phyloP scores from a whole-genome alignment of 2,797 vertebrate genomes.

The Pogonophryne albipinna region DNA sequence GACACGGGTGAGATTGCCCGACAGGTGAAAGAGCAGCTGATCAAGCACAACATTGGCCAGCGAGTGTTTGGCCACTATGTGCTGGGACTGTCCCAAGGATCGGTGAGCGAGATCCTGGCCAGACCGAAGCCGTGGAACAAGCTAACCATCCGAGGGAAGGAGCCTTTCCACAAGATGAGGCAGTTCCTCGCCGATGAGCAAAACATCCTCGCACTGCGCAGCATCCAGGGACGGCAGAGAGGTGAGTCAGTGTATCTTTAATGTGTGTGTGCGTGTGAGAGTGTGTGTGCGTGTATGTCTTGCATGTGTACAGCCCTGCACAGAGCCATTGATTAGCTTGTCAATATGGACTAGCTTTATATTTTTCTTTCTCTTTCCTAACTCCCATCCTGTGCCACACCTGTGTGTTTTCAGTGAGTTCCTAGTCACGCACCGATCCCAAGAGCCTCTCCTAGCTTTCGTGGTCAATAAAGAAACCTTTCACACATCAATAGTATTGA shows the following conservation, averaged over 20 bases:
- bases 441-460: slow-evolving; percentile 73
- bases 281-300: slow-evolving; percentile 41
- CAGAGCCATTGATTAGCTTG: slow-evolving; percentile 76
- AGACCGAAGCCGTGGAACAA: slow-evolving; percentile 98
- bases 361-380: slow-evolving; percentile 71
- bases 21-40: slow-evolving; percentile 98
- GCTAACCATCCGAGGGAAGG: slow-evolving; percentile 95
- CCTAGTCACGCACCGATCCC: slow-evolving; percentile 75
- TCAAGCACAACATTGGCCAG: slow-evolving; percentile 99
- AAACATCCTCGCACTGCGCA: slow-evolving; percentile 96
- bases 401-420: slow-evolving; percentile 79
- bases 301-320: slow-evolving; percentile 65
- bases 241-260: slow-evolving; percentile 82
- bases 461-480: slow-evolving; percentile 84
- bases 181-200: slow-evolving; percentile 98
- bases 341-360: slow-evolving; percentile 77
- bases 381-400: slow-evolving; percentile 77
- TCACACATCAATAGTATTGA: slow-evolving; percentile 84
- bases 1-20: slow-evolving; percentile 97
- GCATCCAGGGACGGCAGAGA: slow-evolving; percentile 97
- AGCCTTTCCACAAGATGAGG: slow-evolving; percentile 99
- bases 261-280: slow-evolving; percentile 10
- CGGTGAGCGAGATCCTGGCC: slow-evolving; percentile 96
- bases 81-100: slow-evolving; percentile 96
- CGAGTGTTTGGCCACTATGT: slow-evolving; percentile 98